These are phyloP conservation scores for Malurus splendens DNA, from an alignment of 2,797 vertebrate genomes.

Conservation along the genomic window DNA sequence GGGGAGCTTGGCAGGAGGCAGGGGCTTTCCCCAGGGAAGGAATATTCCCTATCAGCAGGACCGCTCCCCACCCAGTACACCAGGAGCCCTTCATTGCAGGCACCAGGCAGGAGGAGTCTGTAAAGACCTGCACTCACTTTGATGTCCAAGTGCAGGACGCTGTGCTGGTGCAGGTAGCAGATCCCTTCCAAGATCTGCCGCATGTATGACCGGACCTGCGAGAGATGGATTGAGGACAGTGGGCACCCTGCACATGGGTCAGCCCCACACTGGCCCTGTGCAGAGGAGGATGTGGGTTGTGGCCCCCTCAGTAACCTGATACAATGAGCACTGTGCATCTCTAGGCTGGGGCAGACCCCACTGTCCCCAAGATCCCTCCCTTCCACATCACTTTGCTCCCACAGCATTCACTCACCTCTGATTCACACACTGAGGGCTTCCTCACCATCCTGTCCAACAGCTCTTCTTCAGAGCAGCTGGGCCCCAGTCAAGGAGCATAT, in stretches of 20 bases:
- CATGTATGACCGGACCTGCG: conserved; percentile 77
- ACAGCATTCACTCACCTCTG: conserved; percentile 79
- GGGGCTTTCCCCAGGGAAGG: neutral
- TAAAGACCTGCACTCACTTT: conserved; percentile 60
- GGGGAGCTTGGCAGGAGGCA: neutral
- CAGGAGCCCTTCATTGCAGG: neutral
- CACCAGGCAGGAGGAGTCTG: accelerated
- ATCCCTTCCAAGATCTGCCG: conserved; percentile 87
- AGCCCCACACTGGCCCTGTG: too few relatives aligned
- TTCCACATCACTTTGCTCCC: neutral
- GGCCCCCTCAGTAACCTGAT: neutral
- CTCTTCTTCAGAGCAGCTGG: conserved; percentile 89
- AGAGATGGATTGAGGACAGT: neutral
- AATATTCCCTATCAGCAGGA: neutral
- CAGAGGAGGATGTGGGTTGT: neutral
- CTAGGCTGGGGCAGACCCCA: neutral
- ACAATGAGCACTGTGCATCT: accelerated
- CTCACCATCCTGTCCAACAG: conserved; percentile 87
- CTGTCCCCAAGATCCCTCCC: neutral
- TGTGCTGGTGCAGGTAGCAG: conserved; percentile 47
- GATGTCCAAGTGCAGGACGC: conserved; percentile 73
- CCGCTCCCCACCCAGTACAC: conserved; percentile 62
- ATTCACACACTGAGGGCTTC: conserved; percentile 86
- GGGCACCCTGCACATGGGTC: accelerated
- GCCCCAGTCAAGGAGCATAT: conserved; percentile 72